A percentile compares a stretch with the other conserved stretches of the same genome.
These are phyloP conservation scores for Venusia cambrica DNA, from an alignment of 2,888 invertebrate species.

Conservation along the genomic window DNA sequence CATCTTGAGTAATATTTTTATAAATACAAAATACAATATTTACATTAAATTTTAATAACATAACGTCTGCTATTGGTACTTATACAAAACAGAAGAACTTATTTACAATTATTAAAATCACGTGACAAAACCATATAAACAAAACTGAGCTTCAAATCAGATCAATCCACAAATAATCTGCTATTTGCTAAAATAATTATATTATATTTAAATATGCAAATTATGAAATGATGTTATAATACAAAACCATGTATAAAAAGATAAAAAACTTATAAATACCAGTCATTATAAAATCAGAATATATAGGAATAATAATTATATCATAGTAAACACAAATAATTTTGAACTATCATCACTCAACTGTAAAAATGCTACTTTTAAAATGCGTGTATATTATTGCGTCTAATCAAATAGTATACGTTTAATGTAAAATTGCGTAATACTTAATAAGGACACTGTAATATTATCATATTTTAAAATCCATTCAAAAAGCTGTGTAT, in stretches of 20 bases:
- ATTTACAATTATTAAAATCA: constrained; percentile 29
- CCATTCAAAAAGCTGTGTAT: constrained; percentile 39
- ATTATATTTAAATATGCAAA: constrained; percentile 14
- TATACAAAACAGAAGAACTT: constrained; percentile 28
- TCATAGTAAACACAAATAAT: constrained; percentile 26
- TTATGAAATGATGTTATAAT: constrained; percentile 6
- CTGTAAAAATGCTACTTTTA: constrained; percentile 56
- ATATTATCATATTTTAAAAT: constrained; percentile 38
- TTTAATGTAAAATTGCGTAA: constrained; percentile 46
- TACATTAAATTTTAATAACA: constrained; percentile 45
- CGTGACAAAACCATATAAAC: constrained; percentile 24
- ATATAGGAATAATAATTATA: neutral
- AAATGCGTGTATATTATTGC: constrained; percentile 50
- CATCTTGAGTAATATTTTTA: constrained; percentile 50
- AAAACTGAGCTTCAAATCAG: constrained; percentile 30
- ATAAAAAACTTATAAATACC: neutral
- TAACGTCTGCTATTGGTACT: constrained; percentile 35
- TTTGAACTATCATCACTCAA: constrained; percentile 50
- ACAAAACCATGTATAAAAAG: constrained; percentile 8
- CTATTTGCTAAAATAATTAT: constrained; percentile 8
- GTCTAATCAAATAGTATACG: constrained; percentile 31
- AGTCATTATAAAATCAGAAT: neutral
- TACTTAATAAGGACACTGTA: constrained; percentile 38
- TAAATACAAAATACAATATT: constrained; percentile 55
- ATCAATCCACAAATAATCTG: constrained; percentile 24